Conservation (phyloP, 2,797 vertebrate species). For the Anguilla obscura region DNA sequence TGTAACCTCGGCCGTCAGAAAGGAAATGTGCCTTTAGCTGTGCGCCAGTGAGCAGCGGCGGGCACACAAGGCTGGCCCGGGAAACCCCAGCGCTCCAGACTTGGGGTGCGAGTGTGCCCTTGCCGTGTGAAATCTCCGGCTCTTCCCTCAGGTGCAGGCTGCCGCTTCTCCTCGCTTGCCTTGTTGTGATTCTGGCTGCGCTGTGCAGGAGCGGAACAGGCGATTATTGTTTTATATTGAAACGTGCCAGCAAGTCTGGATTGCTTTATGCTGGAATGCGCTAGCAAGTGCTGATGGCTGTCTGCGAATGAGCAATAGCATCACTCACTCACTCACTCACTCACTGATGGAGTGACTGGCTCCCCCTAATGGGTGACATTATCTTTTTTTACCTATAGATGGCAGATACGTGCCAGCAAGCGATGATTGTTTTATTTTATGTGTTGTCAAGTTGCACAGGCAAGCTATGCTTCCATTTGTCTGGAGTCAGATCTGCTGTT, state of each 20-base stretch:
- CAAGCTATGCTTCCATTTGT: background rate
- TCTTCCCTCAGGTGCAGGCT: background rate
- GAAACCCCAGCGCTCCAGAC: background rate
- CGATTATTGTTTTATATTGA: conserved; percentile 17
- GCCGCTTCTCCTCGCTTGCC: background rate
- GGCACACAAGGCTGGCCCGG: background rate
- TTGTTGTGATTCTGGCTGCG: background rate
- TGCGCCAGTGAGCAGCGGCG: background rate
- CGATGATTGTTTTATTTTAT: background rate
- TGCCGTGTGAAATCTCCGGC: background rate
- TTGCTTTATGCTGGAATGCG: background rate
- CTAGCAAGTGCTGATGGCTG: background rate
- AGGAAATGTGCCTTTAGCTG: conserved; percentile 1
- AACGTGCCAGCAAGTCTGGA: background rate
- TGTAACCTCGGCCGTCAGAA: background rate
- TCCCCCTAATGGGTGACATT: background rate
- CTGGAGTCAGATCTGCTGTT: background rate
- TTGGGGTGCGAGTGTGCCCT: background rate
- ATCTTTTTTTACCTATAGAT: background rate
- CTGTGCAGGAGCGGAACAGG: background rate
- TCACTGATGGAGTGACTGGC: background rate
- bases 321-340: background rate
- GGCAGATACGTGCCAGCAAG: background rate
- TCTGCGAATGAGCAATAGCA: background rate
- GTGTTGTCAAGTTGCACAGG: background rate